These are phyloP conservation scores for Cheumatopsyche charites DNA, from an alignment of 1,140 invertebrate species.

Conservation along the genomic window DNA sequence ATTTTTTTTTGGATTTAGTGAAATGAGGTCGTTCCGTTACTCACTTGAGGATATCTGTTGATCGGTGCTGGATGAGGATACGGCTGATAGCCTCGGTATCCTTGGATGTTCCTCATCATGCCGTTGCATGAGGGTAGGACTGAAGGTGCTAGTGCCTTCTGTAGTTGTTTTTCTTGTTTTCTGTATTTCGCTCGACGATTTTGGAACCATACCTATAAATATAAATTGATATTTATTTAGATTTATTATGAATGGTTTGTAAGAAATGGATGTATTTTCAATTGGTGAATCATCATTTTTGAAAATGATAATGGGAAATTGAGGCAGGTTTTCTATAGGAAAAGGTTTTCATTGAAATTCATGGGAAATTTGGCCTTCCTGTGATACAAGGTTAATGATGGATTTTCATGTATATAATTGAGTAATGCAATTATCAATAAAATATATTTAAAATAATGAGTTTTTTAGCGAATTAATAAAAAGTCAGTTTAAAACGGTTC, in stretches of 20 bases:
- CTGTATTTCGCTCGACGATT: constrained; percentile 97
- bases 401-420: too few relatives aligned
- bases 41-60: constrained; percentile 93
- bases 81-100: constrained; percentile 88
- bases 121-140: constrained; percentile 93
- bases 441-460: too few relatives aligned
- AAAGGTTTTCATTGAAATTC: too few relatives aligned
- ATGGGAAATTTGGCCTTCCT: too few relatives aligned
- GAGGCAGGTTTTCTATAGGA: too few relatives aligned
- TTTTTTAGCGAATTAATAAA: too few relatives aligned
- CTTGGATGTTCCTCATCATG: constrained; percentile 97
- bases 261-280: not conserved
- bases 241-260: not conserved
- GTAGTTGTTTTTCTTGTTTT: constrained; percentile 97
- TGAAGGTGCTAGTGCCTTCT: constrained; percentile 89
- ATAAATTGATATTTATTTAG: not conserved
- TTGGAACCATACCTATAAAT: constrained; percentile 91
- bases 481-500: too few relatives aligned
- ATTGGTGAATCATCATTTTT: too few relatives aligned
- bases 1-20: constrained; percentile 4
- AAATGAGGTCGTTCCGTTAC: not conserved
- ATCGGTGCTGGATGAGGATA: constrained; percentile 92
- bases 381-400: too few relatives aligned
- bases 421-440: too few relatives aligned
- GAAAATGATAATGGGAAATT: too few relatives aligned